Conservation (phyloP, 2,113 vertebrate species). For the Cheilinus undulatus region DNA sequence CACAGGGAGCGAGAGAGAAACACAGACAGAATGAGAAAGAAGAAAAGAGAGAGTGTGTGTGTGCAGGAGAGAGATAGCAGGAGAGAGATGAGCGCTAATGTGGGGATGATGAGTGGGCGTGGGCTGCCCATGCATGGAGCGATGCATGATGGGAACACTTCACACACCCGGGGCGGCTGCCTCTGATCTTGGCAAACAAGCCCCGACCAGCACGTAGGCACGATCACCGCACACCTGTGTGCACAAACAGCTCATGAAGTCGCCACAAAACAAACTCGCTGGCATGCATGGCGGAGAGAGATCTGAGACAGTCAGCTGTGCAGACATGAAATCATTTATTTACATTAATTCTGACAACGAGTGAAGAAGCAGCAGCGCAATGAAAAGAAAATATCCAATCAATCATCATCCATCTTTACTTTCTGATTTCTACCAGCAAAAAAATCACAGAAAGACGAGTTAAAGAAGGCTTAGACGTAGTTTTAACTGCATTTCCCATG, state of each 20-base stretch:
- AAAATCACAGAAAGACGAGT: not conserved
- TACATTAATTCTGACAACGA: constrained; percentile 44
- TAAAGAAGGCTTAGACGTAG: not conserved
- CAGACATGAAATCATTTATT: constrained; percentile 37
- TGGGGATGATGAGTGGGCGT: constrained; percentile 77
- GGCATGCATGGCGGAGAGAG: not conserved
- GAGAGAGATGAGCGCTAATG: constrained; percentile 64
- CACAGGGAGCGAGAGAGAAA: constrained; percentile 54
- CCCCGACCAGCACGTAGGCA: constrained; percentile 39
- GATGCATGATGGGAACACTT: constrained; percentile 79
- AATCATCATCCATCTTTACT: constrained; percentile 36
- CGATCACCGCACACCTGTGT: constrained; percentile 22
- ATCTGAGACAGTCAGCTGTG: constrained; percentile 15
- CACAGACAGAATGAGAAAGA: constrained; percentile 43
- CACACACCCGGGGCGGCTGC: constrained; percentile 61
- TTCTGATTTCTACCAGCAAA: not conserved
- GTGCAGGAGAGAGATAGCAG: constrained; percentile 32
- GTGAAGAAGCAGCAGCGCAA: not conserved
- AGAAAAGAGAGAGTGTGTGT: constrained; percentile 35
- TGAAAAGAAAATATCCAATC: constrained; percentile 12
- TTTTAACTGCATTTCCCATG: not conserved
- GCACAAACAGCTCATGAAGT: constrained; percentile 15
- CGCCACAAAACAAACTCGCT: constrained; percentile 1
- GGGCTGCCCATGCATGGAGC: constrained; percentile 66
- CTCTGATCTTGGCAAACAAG: constrained; percentile 73